phyloP scores from a whole-genome alignment of 2,113 vertebrate species.

The Orcinus orca region DNA sequence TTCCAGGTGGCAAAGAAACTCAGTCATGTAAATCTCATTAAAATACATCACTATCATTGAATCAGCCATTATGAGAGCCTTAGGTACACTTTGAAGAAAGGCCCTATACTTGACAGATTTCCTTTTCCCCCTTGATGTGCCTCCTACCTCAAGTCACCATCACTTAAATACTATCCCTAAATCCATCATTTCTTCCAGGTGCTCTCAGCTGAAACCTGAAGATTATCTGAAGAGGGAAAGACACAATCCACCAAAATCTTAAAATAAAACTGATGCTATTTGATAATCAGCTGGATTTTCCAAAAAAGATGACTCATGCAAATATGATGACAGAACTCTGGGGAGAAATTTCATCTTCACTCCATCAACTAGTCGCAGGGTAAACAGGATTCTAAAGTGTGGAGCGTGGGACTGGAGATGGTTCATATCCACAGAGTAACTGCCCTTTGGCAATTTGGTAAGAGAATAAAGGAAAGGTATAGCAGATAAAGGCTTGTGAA shows the following conservation, averaged over 20 bases:
- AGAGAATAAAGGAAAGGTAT: not conserved
- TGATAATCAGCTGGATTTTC: not conserved
- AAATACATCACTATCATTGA: not conserved
- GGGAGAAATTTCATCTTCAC: not conserved
- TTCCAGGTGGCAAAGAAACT: not conserved
- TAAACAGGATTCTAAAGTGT: not conserved
- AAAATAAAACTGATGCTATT: not conserved
- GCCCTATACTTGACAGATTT: not conserved
- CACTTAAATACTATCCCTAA: not conserved
- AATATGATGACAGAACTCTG: not conserved
- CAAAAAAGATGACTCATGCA: not conserved
- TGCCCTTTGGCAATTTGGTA: not conserved
- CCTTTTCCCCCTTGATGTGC: not conserved
- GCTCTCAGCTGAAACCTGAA: not conserved
- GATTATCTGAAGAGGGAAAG: not conserved
- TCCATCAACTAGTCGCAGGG: not conserved
- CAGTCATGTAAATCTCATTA: not conserved
- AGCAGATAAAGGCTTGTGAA: not conserved
- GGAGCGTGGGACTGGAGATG: fast-evolving
- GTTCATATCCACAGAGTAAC: not conserved
- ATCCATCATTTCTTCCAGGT: not conserved
- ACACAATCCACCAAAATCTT: not conserved
- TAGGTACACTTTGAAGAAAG: not conserved
- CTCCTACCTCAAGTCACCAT: not conserved
- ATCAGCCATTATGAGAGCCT: not conserved